Percentiles rank a stretch among this genome's conserved stretches.
Evolutionary conservation across 2,113 vertebrate genomes (phyloP).

Genomic region (Cettia cetti): DNA sequence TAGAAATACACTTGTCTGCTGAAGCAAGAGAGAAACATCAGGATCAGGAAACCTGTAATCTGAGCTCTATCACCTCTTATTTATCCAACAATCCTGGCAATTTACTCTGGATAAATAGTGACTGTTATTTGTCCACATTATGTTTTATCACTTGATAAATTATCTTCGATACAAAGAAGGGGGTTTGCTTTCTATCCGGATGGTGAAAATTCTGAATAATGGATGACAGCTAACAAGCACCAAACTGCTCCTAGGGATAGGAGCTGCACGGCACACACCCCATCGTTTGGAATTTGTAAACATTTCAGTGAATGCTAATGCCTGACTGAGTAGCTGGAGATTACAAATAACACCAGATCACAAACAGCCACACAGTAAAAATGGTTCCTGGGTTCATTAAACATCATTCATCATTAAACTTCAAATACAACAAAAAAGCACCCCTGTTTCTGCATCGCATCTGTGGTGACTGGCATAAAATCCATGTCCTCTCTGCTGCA

Average conservation of each 20-base stretch:
- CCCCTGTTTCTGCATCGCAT: not conserved
- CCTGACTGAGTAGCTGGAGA: not conserved
- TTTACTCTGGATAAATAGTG: not conserved
- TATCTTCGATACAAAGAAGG: not conserved
- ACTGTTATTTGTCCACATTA: not conserved
- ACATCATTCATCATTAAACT: too few relatives aligned
- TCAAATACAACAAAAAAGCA: too few relatives aligned
- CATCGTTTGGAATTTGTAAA: not conserved
- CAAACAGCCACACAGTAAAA: not conserved
- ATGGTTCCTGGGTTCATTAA: not conserved
- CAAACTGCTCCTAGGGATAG: not conserved
- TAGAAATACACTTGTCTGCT: not conserved
- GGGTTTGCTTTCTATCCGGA: not conserved
- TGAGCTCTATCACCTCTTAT: not conserved
- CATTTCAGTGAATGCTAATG: not conserved
- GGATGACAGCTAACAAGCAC: not conserved
- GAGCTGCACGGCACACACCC: not conserved
- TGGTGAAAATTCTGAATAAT: not conserved
- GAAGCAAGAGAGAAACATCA: not conserved
- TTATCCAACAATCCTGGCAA: not conserved
- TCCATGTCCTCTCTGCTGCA: accelerated
- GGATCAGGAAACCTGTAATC: not conserved
- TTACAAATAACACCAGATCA: not conserved
- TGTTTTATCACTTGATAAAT: not conserved
- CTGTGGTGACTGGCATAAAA: accelerated